Percentiles rank a stretch among this genome's conserved stretches.
Conservation (phyloP, 2,888 invertebrate species). For the Calameuta pallipes region DNA sequence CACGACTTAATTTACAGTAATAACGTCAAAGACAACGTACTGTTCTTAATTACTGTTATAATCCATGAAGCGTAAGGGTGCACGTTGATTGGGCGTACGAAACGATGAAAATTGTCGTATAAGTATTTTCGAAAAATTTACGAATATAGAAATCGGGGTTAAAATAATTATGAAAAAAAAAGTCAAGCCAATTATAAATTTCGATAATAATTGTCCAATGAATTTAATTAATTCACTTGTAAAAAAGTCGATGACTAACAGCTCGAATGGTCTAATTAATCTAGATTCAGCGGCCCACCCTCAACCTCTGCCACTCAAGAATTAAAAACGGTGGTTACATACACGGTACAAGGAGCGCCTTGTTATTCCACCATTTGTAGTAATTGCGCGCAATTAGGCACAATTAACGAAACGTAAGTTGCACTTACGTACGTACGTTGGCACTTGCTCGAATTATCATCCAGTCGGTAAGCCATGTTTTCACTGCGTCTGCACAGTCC, state of each 20-base stretch:
- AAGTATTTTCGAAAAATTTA: background rate
- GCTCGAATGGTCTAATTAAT: conserved; percentile 38
- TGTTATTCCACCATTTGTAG: conserved; percentile 61
- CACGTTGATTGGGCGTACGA: background rate
- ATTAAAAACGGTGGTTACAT: conserved; percentile 33
- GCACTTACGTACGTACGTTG: conserved; percentile 25
- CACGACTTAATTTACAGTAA: conserved; percentile 38
- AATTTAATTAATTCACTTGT: background rate
- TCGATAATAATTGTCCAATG: background rate
- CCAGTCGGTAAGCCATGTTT: conserved; percentile 9
- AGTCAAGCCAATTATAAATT: background rate
- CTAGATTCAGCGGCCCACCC: conserved; percentile 36
- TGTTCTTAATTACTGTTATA: conserved; percentile 51
- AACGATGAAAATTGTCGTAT: background rate
- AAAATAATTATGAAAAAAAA: background rate
- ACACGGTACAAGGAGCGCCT: conserved; percentile 35
- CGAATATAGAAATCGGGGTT: background rate
- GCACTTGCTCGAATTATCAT: conserved; percentile 40
- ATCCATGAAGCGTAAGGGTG: background rate
- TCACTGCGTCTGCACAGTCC: background rate
- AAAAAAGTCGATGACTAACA: background rate
- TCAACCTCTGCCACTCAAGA: conserved; percentile 4
- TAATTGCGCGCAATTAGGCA: conserved; percentile 61
- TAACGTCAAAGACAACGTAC: conserved; percentile 40
- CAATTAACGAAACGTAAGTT: conserved; percentile 47